Evolutionary conservation across 2,888 invertebrate species (phyloP), one percentile per base, ranked within the genome.

Genomic region (Perithous albicinctus): DNA sequence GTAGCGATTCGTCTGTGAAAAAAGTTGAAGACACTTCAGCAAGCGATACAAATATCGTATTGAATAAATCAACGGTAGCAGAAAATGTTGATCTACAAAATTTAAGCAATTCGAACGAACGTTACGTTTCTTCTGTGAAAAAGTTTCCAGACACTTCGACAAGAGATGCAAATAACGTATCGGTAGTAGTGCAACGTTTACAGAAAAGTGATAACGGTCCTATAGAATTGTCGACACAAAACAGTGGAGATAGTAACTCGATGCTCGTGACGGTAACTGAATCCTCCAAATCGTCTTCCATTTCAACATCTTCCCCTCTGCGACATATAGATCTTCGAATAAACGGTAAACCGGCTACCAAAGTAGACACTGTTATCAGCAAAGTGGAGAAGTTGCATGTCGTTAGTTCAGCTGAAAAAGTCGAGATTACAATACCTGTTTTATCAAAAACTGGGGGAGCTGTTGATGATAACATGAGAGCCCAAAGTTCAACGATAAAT

Each of bases 271-370:
- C 80, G 7, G 74, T 84, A 0, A 75, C 78, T 1, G 84, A 84
- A 51, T 64, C 80, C 1, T 80, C 77, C 1, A 80, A 73, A 35
- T 75, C 43, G 23, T 20, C 66, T 1, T 38, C 72, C 43, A 72
- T 29, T 2, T 56, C 81, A 1, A 6, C 61, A 23, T 51, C 64
- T 2, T 35, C 29, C 4, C 69, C 73, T n/a, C 69, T 82, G 15
- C 74, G 64, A 15, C 72, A 87, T 61, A 83, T 89, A 69, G 88
- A 89, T 56, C 83, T 89, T 46, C 86, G 84, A 3, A 86, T 89
- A 70, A 88, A 89, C 41, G 89, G 88, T 0, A 83, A 85, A 20
- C 86, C 87, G 0, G 85, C 86, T 1, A 83, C 82, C 0, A 86
- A 84, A n/a, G 43, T 85, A 32, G 86, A 85, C 51, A 85, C 85